Conservation (phyloP, 2,113 vertebrate species). For the Hucho hucho region DNA sequence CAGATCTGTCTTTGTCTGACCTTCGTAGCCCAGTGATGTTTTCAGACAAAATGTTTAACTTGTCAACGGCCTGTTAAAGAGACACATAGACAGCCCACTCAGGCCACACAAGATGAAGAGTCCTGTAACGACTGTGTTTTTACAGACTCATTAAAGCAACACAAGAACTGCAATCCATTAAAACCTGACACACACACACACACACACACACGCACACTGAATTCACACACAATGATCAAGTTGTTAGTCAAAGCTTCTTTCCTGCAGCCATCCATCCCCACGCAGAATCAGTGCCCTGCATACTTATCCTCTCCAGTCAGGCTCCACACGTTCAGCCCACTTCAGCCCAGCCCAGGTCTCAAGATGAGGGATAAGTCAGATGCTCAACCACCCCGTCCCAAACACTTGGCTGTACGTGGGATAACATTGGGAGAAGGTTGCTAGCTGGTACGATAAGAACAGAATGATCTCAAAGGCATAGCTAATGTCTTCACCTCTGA, state of each 20-base stretch:
- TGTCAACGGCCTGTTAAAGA: neutral
- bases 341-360: neutral
- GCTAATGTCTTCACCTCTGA: constrained; percentile 12
- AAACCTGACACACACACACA: too few species aligned
- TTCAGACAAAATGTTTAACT: neutral
- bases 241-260: constrained; percentile 7
- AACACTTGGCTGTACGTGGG: constrained; percentile 9
- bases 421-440: neutral
- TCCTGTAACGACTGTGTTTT: neutral
- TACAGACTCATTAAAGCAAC: neutral
- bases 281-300: neutral
- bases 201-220: neutral
- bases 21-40: neutral
- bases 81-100: neutral
- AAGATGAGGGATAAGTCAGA: neutral
- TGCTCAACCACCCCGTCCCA: neutral
- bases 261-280: neutral
- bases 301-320: constrained; percentile 24
- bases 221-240: neutral
- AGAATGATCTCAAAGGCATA: constrained; percentile 28
- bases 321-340: constrained; percentile 7
- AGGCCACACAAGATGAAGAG: neutral
- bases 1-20: neutral
- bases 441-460: neutral
- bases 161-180: neutral